Evolutionary conservation across 1,140 invertebrate genomes (phyloP).

Genomic region (Drosophila sechellia): DNA sequence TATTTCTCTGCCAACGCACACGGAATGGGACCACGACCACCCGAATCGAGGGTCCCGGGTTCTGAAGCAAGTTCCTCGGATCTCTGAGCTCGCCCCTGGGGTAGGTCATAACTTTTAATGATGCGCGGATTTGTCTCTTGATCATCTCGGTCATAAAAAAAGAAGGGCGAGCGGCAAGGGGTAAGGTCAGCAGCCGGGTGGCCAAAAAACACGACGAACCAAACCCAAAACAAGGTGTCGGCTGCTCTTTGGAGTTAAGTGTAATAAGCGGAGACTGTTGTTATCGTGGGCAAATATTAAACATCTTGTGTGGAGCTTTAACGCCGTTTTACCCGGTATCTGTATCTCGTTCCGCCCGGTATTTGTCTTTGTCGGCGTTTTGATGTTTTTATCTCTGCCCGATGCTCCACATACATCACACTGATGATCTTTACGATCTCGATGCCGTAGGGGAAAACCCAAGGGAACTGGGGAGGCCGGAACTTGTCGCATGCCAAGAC

Average conservation of each 20-base stretch:
- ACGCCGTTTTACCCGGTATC: conserved; percentile 44
- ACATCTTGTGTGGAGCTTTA: conserved; percentile 54
- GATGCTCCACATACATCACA: conserved; percentile 64
- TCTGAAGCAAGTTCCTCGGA: conserved; percentile 30
- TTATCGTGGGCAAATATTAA: conserved; percentile 76
- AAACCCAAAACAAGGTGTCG: conserved; percentile 7
- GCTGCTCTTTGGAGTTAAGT: conserved; percentile 34
- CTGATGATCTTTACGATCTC: conserved; percentile 44
- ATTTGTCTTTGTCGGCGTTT: conserved; percentile 70
- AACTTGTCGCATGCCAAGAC: conserved; percentile 74
- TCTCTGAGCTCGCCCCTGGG: conserved; percentile 12
- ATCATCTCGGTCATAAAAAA: conserved; percentile 62
- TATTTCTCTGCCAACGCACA: not conserved
- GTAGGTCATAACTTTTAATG: conserved; percentile 60
- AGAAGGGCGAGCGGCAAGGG: conserved; percentile 2
- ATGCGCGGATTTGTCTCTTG: conserved; percentile 57
- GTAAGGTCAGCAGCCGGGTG: conserved; percentile 34
- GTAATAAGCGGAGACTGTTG: conserved; percentile 31
- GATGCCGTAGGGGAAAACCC: not conserved
- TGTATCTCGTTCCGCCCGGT: conserved; percentile 8
- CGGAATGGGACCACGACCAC: conserved; percentile 3
- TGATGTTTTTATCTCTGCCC: conserved; percentile 59
- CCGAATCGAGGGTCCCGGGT: not conserved
- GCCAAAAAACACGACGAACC: conserved; percentile 9
- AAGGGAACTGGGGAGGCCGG: conserved; percentile 29